Percentiles rank a stretch among this genome's conserved stretches.
These are phyloP conservation scores for Rhopilema esculentum DNA, from an alignment of 30 jellyfish, hydroid and myxozoan species.

Conservation along the genomic window DNA sequence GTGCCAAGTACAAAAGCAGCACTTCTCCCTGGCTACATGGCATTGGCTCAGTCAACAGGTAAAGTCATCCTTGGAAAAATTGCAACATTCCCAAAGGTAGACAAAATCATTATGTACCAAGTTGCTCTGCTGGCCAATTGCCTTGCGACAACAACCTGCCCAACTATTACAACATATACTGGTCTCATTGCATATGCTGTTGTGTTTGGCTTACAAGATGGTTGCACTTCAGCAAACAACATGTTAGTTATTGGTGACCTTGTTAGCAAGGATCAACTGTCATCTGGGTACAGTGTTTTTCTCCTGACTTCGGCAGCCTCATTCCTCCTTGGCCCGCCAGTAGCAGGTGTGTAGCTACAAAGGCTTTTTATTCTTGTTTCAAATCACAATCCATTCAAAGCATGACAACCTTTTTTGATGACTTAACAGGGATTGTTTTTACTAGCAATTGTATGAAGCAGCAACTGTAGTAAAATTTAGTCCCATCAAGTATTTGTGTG, in stretches of 20 bases:
- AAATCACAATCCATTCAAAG: background rate
- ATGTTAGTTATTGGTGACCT: conserved; percentile 90
- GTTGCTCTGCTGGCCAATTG: conserved; percentile 78
- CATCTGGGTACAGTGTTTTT: conserved; percentile 77
- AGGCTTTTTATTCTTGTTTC: background rate
- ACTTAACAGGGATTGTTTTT: too few relatives aligned
- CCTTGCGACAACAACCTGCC: conserved; percentile 88
- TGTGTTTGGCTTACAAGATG: conserved; percentile 89
- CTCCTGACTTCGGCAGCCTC: conserved; percentile 80
- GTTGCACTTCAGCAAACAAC: conserved; percentile 76
- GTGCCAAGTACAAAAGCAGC: conserved; percentile 75
- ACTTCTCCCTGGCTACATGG: conserved; percentile 84
- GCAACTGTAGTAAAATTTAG: too few relatives aligned
- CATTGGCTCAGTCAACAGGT: conserved; percentile 85
- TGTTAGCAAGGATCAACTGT: conserved; percentile 73
- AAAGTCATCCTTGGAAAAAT: conserved; percentile 84
- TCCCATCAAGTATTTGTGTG: too few relatives aligned
- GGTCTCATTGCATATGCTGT: conserved; percentile 77
- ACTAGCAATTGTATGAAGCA: too few relatives aligned
- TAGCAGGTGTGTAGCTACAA: conserved; percentile 78
- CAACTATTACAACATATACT: conserved; percentile 59
- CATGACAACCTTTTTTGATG: too few relatives aligned
- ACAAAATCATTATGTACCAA: conserved; percentile 78
- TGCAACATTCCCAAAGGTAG: conserved; percentile 65
- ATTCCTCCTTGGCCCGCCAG: conserved; percentile 91